Evolutionary conservation across 2,888 invertebrate genomes (phyloP).

Genomic region (Conus canariensis): DNA sequence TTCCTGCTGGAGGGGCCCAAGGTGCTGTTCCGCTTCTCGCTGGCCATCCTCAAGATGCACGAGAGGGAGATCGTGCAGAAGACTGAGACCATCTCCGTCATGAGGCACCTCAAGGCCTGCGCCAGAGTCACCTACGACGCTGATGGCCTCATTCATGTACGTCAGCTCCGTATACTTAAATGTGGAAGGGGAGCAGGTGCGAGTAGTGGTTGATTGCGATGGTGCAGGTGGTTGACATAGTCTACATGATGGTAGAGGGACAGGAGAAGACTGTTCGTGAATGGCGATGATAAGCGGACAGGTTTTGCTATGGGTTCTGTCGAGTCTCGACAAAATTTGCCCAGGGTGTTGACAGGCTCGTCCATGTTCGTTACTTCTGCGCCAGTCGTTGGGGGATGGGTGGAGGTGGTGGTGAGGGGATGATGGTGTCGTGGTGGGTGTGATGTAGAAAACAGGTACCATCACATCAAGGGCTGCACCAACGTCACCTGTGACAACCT

Average conservation of each 20-base stretch:
- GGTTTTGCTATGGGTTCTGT: too few relatives aligned
- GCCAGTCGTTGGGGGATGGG: too few relatives aligned
- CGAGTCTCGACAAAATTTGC: too few relatives aligned
- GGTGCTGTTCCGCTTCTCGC: slow-evolving; percentile 81
- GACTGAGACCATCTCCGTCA: slow-evolving; percentile 80
- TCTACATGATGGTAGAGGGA: not conserved
- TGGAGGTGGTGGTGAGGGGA: too few relatives aligned
- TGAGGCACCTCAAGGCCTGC: slow-evolving; percentile 80
- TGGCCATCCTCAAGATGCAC: slow-evolving; percentile 81
- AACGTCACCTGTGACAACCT: too few relatives aligned
- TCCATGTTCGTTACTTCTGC: too few relatives aligned
- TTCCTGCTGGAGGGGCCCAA: slow-evolving; percentile 82
- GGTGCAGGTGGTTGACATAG: not conserved
- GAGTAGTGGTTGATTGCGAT: not conserved
- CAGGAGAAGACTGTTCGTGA: too few relatives aligned
- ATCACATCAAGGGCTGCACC: too few relatives aligned
- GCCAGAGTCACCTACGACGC: slow-evolving; percentile 80
- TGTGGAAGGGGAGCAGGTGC: not conserved
- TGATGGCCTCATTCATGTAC: slow-evolving; percentile 79
- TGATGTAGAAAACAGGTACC: too few relatives aligned
- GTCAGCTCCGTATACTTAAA: not conserved
- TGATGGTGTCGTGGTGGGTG: too few relatives aligned
- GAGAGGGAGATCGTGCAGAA: slow-evolving; percentile 80
- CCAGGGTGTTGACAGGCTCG: too few relatives aligned
- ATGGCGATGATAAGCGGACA: too few relatives aligned